A percentile compares a stretch with the other conserved stretches of the same genome.
These are phyloP conservation scores for Cenopis cana DNA, from an alignment of 2,888 invertebrate species.

Conservation along the genomic window DNA sequence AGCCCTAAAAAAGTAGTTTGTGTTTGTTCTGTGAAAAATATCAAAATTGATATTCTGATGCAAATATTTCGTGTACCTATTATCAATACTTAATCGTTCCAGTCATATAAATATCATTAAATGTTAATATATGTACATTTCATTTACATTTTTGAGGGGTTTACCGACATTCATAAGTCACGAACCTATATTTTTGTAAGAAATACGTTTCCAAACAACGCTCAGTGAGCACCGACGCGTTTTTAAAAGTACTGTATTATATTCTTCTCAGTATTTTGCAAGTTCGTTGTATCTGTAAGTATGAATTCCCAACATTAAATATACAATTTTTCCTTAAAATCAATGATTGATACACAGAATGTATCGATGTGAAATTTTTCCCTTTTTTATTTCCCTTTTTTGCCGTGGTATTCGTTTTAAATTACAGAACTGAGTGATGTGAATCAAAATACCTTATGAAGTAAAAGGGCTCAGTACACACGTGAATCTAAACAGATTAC, in stretches of 20 bases:
- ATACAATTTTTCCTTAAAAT: background rate
- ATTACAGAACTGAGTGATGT: background rate
- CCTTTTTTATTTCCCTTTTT: background rate
- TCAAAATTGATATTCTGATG: background rate
- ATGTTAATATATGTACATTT: background rate
- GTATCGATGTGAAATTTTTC: slow-evolving; percentile 3
- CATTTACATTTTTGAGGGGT: background rate
- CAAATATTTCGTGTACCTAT: background rate
- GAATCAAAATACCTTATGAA: background rate
- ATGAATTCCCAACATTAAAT: background rate
- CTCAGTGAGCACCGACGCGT: background rate
- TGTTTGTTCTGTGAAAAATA: background rate
- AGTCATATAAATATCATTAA: too few relatives aligned
- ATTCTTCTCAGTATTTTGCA: background rate
- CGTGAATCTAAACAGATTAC: slow-evolving; percentile 5
- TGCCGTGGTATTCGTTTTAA: background rate
- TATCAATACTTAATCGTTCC: too few relatives aligned
- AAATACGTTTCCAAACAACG: background rate
- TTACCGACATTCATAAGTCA: background rate
- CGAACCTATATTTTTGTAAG: background rate
- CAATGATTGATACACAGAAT: background rate
- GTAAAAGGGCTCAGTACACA: background rate
- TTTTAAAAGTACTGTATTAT: background rate
- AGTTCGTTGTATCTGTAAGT: background rate
- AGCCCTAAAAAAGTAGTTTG: background rate